A percentile compares a stretch with the other conserved stretches of the same genome.
phyloP scores from a whole-genome alignment of 2,113 vertebrate species.

The Lipotes vexillifer region DNA sequence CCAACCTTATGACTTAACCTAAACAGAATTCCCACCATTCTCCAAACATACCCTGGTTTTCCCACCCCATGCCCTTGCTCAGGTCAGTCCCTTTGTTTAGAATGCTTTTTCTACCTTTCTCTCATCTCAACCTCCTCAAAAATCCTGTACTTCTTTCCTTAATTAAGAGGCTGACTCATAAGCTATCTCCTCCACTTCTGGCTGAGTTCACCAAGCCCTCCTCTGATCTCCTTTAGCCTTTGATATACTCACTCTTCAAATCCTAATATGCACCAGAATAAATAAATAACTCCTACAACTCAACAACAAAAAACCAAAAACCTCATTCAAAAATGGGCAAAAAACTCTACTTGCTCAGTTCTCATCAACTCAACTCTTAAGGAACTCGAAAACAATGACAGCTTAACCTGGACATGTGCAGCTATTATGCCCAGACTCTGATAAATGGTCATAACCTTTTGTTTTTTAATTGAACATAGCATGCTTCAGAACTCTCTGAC shows the following conservation, averaged over 20 bases:
- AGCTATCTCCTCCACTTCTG: neutral
- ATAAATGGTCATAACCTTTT: neutral
- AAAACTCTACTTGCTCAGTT: too few species aligned
- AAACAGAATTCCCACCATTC: neutral
- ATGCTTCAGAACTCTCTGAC: neutral
- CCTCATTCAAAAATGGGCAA: neutral
- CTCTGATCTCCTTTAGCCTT: neutral
- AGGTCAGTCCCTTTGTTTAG: neutral
- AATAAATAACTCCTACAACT: neutral
- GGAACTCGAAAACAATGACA: neutral
- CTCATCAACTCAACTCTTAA: neutral
- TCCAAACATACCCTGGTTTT: neutral
- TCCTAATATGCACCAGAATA: neutral
- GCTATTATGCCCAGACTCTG: neutral
- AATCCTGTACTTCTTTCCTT: neutral
- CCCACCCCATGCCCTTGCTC: neutral
- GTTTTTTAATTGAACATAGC: neutral
- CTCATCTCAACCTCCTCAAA: neutral
- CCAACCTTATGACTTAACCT: neutral
- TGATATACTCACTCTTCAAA: slow-evolving; percentile 11
- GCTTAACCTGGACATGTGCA: neutral
- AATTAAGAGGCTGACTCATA: neutral
- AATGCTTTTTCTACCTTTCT: neutral
- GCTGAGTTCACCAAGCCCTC: neutral
- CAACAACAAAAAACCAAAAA: neutral